Evolutionary conservation across 2,797 vertebrate species (phyloP), one percentile per base, ranked within the genome.

Genomic region (Poecilia picta): DNA sequence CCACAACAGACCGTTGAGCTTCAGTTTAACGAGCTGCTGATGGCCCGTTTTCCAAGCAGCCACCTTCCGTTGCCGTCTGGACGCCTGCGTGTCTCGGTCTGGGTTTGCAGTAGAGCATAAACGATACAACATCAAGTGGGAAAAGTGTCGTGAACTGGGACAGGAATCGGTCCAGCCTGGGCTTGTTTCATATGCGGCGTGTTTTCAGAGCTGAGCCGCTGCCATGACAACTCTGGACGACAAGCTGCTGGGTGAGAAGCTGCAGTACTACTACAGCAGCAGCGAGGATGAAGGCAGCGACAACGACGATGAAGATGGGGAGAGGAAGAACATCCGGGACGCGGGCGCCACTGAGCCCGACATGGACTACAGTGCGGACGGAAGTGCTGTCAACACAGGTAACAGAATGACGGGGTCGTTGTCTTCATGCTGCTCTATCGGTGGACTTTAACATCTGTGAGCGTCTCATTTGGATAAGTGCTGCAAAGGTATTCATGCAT

Each of bases 191-290:
- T 31, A 5, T 57, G n/a, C 2, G n/a, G 55, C 16, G 59, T 33
- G 10, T 41, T 33, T 41, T 59, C 47, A 57, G 68, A 91, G 87
- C 85, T 84, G 80, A 93, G 76, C 82, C 6, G 86, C 74, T 74
- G 89, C 62, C 85, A 99, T 99, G 98, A 98, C 98, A 0, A 97
- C 98, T 31, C 79, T 97, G 80, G 98, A 99, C 45, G 98, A 99
- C 89, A 99, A 98, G 84, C 77, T 99, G 36, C 94, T 99, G 73
- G 98, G 98, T 3, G 98, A 99, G 94, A 99, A 99, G 94, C 95
- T 98, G 87, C 98, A 99, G 92, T 99, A 99, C 83, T 99, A 99
- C 85, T 99, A 98, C 90, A 99, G 98, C 94, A 99, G 98, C 89
- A 99, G 98, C 6, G 98, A 98, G 85, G 97, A 97, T 36, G 98